These are phyloP conservation scores for Pteropus rufus DNA, from an alignment of 2,797 vertebrate genomes.

Conservation along the genomic window DNA sequence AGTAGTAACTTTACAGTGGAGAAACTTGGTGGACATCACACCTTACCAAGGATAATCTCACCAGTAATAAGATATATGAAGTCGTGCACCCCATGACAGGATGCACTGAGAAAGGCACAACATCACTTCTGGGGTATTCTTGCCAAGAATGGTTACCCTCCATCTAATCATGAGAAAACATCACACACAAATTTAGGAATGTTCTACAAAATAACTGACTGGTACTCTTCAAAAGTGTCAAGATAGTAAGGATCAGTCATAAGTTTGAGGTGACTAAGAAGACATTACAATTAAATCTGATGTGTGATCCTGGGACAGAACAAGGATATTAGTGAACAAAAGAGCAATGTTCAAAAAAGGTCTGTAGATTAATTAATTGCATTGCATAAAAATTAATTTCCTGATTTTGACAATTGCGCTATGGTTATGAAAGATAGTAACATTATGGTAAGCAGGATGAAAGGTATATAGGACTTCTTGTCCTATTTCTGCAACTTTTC, in stretches of 20 bases:
- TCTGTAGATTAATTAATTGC: background rate
- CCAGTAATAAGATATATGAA: background rate
- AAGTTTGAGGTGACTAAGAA: background rate
- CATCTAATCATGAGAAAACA: background rate
- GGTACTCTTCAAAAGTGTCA: background rate
- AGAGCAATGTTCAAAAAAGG: background rate
- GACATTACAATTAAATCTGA: background rate
- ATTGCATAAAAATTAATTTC: constrained; percentile 5
- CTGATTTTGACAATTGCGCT: background rate
- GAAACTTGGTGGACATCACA: background rate
- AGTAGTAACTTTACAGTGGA: background rate
- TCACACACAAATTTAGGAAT: background rate
- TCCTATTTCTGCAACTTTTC: background rate
- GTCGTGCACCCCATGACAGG: background rate
- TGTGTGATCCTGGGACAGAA: background rate
- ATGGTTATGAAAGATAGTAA: background rate
- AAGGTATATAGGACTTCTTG: background rate
- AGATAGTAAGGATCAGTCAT: background rate
- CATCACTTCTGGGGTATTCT: background rate
- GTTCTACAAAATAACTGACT: background rate
- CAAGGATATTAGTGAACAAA: background rate
- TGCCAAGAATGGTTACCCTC: background rate
- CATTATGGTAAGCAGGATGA: background rate
- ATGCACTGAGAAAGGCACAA: background rate
- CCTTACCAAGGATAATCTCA: background rate